Conservation (phyloP, 2,797 vertebrate genomes). For the Syngnathus rostellatus region DNA sequence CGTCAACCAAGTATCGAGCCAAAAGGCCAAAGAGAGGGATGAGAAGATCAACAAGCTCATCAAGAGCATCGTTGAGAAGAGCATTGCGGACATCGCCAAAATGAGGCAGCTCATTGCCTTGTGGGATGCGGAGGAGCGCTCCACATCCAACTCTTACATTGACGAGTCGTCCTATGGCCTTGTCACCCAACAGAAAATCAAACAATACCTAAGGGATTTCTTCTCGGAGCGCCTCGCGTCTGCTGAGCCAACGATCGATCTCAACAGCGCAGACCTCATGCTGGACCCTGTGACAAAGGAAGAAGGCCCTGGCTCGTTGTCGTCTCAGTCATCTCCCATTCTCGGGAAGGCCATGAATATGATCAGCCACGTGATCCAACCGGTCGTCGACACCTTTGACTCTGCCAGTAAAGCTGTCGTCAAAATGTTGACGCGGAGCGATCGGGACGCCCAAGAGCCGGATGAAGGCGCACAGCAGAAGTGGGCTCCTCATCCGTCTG, state of each 20-base stretch:
- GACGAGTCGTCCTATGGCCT: constrained; percentile 3
- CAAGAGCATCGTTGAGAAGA: constrained; percentile 6
- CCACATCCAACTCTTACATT: background rate
- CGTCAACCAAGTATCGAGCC: background rate
- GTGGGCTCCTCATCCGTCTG: background rate
- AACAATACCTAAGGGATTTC: background rate
- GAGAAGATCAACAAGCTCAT: constrained; percentile 3
- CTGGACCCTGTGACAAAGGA: background rate
- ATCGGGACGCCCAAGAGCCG: background rate
- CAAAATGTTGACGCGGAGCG: background rate
- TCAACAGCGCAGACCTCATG: no score
- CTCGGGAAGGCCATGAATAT: background rate
- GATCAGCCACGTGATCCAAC: constrained; percentile 2
- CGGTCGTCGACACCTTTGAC: background rate
- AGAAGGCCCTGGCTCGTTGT: background rate
- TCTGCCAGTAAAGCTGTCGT: background rate
- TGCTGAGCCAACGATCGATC: background rate
- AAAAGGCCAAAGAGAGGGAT: constrained; percentile 2
- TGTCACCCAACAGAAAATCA: constrained; percentile 2
- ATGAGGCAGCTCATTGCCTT: constrained; percentile 3
- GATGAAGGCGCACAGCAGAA: background rate
- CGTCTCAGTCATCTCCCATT: background rate
- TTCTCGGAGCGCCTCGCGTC: background rate
- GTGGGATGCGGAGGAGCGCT: constrained; percentile 5
- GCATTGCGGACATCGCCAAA: constrained; percentile 7